Evolutionary conservation across 2,797 vertebrate species (phyloP).

Genomic region (Eulemur coronatus): DNA sequence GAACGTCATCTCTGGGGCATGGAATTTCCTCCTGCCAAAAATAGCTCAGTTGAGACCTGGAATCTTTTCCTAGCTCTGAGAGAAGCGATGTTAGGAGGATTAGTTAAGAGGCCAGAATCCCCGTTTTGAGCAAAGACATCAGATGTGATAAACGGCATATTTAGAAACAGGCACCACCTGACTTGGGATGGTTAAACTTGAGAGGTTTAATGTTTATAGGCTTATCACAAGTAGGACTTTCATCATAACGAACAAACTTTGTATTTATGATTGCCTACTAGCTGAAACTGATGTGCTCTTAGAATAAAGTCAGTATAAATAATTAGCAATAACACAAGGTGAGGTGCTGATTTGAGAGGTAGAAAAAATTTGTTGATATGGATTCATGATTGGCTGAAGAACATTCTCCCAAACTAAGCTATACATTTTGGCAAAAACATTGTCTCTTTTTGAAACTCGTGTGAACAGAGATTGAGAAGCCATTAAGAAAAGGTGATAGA

Average conservation of each 20-base stretch:
- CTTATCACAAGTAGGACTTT: background rate
- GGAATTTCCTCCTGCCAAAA: conserved; percentile 66
- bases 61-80: conserved; percentile 42
- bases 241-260: background rate
- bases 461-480: background rate
- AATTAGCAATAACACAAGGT: background rate
- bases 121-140: conserved; percentile 40
- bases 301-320: background rate
- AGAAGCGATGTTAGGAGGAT: conserved; percentile 26
- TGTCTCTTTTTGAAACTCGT: background rate
- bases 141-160: conserved; percentile 9
- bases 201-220: background rate
- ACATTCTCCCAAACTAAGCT: background rate
- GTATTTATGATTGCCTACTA: background rate
- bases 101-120: conserved; percentile 23
- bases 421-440: background rate
- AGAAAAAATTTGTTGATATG: background rate
- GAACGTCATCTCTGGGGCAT: conserved; percentile 42
- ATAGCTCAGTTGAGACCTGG: conserved; percentile 54
- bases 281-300: background rate
- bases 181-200: conserved; percentile 2
- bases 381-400: background rate
- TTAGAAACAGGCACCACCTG: conserved; percentile 4
- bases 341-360: background rate
- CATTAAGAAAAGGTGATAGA: background rate